Evolutionary conservation across 2,113 vertebrate species (phyloP), one percentile per base, ranked within the genome.

Genomic region (Rafetus swinhoei): DNA sequence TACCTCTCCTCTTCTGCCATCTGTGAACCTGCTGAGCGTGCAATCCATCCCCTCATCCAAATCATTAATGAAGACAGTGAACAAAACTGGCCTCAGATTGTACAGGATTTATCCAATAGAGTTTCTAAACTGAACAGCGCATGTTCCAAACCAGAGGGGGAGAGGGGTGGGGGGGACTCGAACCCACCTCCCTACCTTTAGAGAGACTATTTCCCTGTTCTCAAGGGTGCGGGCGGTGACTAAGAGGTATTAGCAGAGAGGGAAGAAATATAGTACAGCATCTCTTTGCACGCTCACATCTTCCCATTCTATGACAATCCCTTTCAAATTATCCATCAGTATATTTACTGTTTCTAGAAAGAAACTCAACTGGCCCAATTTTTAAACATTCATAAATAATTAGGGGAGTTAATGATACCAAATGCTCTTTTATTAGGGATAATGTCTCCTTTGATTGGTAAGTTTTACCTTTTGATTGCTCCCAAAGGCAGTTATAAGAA

Each of bases 401-500:
- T 4, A 1, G 60, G 18, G 27, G 24, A 55, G 88, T 82, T 80
- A 54, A 22, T 35, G 57, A 65, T 1, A 5, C 14, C 5, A 24
- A 79, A 59, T 82, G 82, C 39, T 65, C 2, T 84, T 79, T 94
- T 6, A 39, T 90, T 85, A 88, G 95, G 60, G 29, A 4, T 1
- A 18, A 21, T 1, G 1, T 90, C 79, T 56, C 12, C 24, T 85
- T 92, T 65, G 94, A 88, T 90, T 93, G 95, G 93, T 84, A 90
- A 3, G 2, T 29, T 83, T 88, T 56, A 90, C 79, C 94, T 45
- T 80, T 87, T 35, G 80, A 93, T 88, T 90, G 95, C 18, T 93
- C 95, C 96, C 80, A 84, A 90, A 85, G 81, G 91, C 72, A 91
- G 86, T 55, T 86, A 87, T 56, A 76, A 90, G 62, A 84, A 84